phyloP scores from a whole-genome alignment of 2,797 vertebrate genomes.

The Carapus acus region DNA sequence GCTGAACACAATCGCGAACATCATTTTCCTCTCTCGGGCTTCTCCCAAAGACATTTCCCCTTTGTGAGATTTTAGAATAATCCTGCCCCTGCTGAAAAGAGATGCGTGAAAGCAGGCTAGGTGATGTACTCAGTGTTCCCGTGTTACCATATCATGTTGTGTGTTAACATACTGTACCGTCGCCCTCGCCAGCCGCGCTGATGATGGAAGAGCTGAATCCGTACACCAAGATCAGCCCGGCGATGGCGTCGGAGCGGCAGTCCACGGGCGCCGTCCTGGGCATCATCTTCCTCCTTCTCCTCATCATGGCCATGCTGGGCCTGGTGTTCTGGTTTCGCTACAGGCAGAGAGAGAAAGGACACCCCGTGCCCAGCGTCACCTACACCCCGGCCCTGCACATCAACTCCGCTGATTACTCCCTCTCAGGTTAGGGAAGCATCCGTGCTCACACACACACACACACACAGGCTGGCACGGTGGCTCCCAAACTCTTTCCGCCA shows the following conservation, averaged over 20 bases:
- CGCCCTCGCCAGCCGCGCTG: slow-evolving; percentile 81
- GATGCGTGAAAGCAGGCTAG: no score
- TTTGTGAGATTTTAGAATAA: no score
- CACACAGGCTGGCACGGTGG: no score
- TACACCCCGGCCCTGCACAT: slow-evolving; percentile 92
- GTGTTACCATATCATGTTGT: no score
- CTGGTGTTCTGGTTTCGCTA: slow-evolving; percentile 91
- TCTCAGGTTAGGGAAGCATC: slow-evolving; percentile 80
- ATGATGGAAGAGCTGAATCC: slow-evolving; percentile 99
- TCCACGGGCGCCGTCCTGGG: slow-evolving; percentile 89
- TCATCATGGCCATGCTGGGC: slow-evolving; percentile 86
- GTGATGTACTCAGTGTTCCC: no score
- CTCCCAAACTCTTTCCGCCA: no score
- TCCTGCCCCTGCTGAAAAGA: no score
- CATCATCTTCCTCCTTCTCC: slow-evolving; percentile 88
- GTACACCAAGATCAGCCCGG: slow-evolving; percentile 98
- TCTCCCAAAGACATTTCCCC: no score
- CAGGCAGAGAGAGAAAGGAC: slow-evolving; percentile 87
- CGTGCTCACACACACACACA: no score
- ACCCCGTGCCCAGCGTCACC: slow-evolving; percentile 87
- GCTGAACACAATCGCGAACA: no score
- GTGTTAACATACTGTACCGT: no score
- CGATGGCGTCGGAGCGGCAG: slow-evolving; percentile 87
- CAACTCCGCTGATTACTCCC: slow-evolving; percentile 89
- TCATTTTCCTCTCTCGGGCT: no score